A percentile compares a stretch with the other conserved stretches of the same genome.
phyloP scores from a whole-genome alignment of 2,888 invertebrate species.

The Endomychus coccineus region DNA sequence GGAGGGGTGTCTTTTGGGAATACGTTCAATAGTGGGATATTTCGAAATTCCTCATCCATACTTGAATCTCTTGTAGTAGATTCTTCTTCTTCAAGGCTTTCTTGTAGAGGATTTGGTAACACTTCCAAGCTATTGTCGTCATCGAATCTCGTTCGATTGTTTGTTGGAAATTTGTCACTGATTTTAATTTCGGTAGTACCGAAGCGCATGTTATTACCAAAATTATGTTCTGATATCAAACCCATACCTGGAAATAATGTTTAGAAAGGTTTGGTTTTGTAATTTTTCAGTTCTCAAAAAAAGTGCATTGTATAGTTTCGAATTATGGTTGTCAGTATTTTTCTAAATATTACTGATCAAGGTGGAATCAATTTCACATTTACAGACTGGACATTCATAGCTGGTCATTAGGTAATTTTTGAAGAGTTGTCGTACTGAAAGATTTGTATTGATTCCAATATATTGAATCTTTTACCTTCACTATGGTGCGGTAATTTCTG shows the following conservation, averaged over 20 bases:
- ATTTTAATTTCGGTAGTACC: conserved; percentile 8
- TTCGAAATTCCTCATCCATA: conserved; percentile 3
- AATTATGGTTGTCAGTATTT: no score
- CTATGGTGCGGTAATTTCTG: no score
- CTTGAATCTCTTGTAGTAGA: neutral
- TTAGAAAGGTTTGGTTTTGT: no score
- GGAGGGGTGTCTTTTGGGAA: conserved; percentile 12
- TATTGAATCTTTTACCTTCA: no score
- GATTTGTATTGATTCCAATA: no score
- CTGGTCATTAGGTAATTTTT: no score
- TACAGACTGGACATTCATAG: no score
- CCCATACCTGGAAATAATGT: conserved; percentile 12
- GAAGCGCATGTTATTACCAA: conserved; percentile 11
- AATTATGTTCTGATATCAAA: conserved; percentile 12
- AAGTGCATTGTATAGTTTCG: no score
- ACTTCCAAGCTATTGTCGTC: neutral
- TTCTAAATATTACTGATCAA: no score
- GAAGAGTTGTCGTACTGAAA: no score
- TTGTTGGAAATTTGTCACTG: conserved; percentile 3
- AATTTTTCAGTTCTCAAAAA: no score
- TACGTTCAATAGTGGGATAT: conserved; percentile 9
- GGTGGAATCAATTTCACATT: no score
- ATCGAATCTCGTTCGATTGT: neutral
- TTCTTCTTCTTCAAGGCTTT: conserved; percentile 1
- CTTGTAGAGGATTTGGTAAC: neutral